Conservation (phyloP, 2,888 invertebrate species). For the Rhamnusium bicolor region DNA sequence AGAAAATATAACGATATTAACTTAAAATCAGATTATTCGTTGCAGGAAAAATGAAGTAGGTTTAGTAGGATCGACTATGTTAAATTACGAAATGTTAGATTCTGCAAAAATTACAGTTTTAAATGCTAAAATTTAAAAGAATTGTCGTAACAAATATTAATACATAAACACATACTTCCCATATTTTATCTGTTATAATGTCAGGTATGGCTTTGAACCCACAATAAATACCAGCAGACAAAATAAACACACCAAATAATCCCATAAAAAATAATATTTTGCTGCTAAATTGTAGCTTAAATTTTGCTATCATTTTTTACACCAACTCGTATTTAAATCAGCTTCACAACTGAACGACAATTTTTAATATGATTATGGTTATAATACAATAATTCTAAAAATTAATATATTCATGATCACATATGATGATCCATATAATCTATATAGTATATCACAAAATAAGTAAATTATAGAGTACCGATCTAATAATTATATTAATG, state of each 20-base stretch:
- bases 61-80: too few species aligned
- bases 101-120: not conserved
- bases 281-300: conserved; percentile 47
- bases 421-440: conserved; percentile 9
- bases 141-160: too few species aligned
- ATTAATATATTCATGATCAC: not conserved
- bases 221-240: conserved; percentile 50
- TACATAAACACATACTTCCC: conserved; percentile 59
- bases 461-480: not conserved
- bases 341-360: not conserved
- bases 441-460: not conserved
- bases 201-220: conserved; percentile 58
- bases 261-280: conserved; percentile 49
- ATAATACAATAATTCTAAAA: not conserved
- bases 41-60: too few species aligned
- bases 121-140: not conserved
- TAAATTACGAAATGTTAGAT: too few species aligned
- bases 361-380: not conserved
- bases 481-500: conserved; percentile 8
- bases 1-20: too few species aligned
- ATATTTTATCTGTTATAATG: conserved; percentile 58
- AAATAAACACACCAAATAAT: conserved; percentile 49
- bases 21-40: too few species aligned
- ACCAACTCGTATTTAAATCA: not conserved
- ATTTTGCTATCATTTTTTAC: conserved; percentile 40